A percentile compares a stretch with the other conserved stretches of the same genome.
Conservation (phyloP, 2,113 vertebrate species). For the Chaenogobius annularis region DNA sequence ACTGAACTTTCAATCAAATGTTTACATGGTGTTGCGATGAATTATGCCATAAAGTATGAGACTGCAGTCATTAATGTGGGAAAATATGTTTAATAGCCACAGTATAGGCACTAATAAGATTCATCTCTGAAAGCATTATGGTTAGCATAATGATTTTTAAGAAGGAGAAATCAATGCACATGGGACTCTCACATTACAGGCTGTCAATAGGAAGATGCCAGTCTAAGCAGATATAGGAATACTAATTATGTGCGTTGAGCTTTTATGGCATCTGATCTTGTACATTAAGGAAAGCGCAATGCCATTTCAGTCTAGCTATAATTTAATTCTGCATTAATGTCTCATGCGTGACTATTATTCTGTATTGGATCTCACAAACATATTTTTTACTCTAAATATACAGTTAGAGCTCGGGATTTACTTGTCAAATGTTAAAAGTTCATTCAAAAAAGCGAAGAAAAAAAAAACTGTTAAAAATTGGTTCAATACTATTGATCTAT, state of each 20-base stretch:
- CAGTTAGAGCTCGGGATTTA: not conserved
- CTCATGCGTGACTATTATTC: not conserved
- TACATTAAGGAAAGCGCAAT: not conserved
- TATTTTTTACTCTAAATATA: not conserved
- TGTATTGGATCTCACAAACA: not conserved
- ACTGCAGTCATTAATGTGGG: not conserved
- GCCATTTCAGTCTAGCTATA: not conserved
- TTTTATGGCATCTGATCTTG: not conserved
- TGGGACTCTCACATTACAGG: constrained; percentile 61
- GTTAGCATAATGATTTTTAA: constrained; percentile 56
- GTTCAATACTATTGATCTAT: not conserved
- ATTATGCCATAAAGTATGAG: constrained; percentile 17
- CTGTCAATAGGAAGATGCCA: constrained; percentile 60
- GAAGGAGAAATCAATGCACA: constrained; percentile 58
- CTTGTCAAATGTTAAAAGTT: not conserved
- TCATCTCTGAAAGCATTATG: constrained; percentile 37
- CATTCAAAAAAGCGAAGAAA: not conserved
- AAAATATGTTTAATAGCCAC: not conserved
- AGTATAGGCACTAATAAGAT: constrained; percentile 6
- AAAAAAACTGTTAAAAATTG: not conserved
- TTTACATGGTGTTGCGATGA: constrained; percentile 42
- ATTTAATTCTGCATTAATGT: not conserved
- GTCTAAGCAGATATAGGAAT: constrained; percentile 51
- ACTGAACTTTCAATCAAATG: constrained; percentile 46
- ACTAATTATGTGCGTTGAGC: constrained; percentile 19